Conservation (phyloP, 2,113 vertebrate genomes). For the Melanotaenia duboulayi region DNA sequence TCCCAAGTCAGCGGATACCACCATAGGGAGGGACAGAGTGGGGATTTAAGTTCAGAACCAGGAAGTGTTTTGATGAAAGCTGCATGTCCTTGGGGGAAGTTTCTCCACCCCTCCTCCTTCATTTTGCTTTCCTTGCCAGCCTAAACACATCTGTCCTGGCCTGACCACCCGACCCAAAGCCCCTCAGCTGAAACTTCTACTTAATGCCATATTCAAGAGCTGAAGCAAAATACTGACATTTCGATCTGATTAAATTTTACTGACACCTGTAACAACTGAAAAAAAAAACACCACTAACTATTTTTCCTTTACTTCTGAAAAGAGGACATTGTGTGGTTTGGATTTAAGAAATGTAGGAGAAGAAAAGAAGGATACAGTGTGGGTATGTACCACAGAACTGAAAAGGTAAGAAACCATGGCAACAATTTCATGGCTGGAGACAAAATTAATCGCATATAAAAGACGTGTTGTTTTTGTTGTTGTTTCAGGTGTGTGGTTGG, state of each 20-base stretch:
- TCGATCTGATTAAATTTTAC: neutral
- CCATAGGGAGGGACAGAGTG: slow-evolving; percentile 59
- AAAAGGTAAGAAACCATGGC: too few species aligned
- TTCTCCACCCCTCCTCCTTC: slow-evolving; percentile 50
- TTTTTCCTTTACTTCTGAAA: too few species aligned
- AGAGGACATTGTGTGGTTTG: too few species aligned
- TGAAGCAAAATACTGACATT: slow-evolving; percentile 1
- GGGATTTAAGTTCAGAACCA: slow-evolving; percentile 65
- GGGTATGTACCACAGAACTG: too few species aligned
- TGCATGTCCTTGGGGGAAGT: slow-evolving; percentile 40
- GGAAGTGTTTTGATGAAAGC: slow-evolving; percentile 75
- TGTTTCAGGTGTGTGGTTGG: neutral
- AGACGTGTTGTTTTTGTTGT: neutral
- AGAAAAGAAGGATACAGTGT: neutral
- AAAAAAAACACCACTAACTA: neutral
- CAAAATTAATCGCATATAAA: neutral
- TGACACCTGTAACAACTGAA: neutral
- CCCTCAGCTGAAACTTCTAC: slow-evolving; percentile 43
- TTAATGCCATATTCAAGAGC: slow-evolving; percentile 28
- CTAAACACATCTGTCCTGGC: slow-evolving; percentile 76
- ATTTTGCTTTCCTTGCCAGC: slow-evolving; percentile 65
- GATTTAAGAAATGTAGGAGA: too few species aligned
- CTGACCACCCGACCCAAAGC: slow-evolving; percentile 41
- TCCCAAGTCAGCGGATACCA: slow-evolving; percentile 50
- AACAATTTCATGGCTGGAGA: too few species aligned